These are phyloP conservation scores for Heliconius nattereri DNA, from an alignment of 1,140 invertebrate genomes.

Conservation along the genomic window DNA sequence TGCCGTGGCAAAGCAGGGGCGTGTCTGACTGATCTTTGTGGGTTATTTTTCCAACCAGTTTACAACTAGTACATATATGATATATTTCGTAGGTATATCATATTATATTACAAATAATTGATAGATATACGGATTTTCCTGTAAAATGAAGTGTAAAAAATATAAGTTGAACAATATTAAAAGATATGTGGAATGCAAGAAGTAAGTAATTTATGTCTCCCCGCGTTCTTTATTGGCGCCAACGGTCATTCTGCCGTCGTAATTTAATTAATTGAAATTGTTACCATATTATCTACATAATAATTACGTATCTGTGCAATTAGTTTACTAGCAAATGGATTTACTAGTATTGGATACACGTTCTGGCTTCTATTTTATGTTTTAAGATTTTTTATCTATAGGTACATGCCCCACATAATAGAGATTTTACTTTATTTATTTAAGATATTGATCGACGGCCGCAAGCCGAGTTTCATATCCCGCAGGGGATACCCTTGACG, in stretches of 20 bases:
- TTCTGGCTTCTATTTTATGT: too few species aligned
- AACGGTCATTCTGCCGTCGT: conserved; percentile 16
- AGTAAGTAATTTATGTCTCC: not conserved
- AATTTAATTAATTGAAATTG: conserved; percentile 25
- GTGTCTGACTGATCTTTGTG: too few species aligned
- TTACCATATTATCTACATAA: conserved; percentile 15
- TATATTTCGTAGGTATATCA: too few species aligned
- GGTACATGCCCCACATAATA: not conserved
- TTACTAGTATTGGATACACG: not conserved
- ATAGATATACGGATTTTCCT: not conserved
- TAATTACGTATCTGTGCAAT: not conserved
- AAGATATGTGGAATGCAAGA: not conserved
- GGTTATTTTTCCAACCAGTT: too few species aligned
- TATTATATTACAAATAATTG: not conserved
- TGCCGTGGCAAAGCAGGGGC: too few species aligned
- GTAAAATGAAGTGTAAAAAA: conserved; percentile 4
- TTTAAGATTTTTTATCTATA: too few species aligned
- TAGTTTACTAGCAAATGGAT: not conserved
- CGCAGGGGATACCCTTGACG: too few species aligned
- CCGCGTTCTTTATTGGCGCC: conserved; percentile 21
- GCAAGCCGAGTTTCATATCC: too few species aligned
- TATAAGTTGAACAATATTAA: not conserved
- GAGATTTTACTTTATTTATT: not conserved
- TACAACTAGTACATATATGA: too few species aligned
- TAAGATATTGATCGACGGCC: too few species aligned